Evolutionary conservation across 53 echinoderm and acorn worm genomes (phyloP), one percentile per base, ranked within the genome.

Genomic region (Henricia sp.): DNA sequence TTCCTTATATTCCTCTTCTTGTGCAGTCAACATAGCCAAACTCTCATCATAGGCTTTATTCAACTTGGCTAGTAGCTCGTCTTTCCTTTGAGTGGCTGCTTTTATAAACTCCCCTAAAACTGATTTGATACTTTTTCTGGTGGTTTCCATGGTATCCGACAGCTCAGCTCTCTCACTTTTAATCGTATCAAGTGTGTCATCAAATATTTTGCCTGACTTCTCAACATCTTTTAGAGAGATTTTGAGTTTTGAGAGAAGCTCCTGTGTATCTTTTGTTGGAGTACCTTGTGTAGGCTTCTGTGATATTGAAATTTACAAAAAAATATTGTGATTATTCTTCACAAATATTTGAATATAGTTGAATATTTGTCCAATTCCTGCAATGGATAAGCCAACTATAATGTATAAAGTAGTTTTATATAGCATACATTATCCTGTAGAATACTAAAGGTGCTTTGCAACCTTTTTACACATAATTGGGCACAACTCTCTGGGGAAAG

Each of bases 181-280:
- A 20, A 64, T 60, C 8, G 29, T 23, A 12, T 11, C 23, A 35
- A 80, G 43, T 30, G 43, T 46, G 35, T 64, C 63, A 11, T 60
- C 64, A 10, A 63, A 63, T 1, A 80, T n/a, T 57, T 44, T 21
- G 0, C 80, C 80, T 9, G 80, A 80, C 50, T 63, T 28, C 0
- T 29, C 1, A 43, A 64, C 35, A 21, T 64, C 65, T 64, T 1
- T 19, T 4, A 33, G 1, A 10, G 36, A 63, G 33, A 13, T 50
- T 26, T 12, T 35, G 20, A 80, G 24, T 42, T 48, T 50, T 5
- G 80, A 62, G 23, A 80, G 65, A 32, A 80, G 80, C n/a, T 64
- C 42, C 42, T 53, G 73, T 10, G 12, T 54, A 35, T 73, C 73
- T 35, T 54, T 51, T 3, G 32, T n/a, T n/a, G n/a, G n/a, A n/a